Evolutionary conservation across 2,888 invertebrate genomes (phyloP), one percentile per base, ranked within the genome.

Genomic region (Tricholauxania praeusta): DNA sequence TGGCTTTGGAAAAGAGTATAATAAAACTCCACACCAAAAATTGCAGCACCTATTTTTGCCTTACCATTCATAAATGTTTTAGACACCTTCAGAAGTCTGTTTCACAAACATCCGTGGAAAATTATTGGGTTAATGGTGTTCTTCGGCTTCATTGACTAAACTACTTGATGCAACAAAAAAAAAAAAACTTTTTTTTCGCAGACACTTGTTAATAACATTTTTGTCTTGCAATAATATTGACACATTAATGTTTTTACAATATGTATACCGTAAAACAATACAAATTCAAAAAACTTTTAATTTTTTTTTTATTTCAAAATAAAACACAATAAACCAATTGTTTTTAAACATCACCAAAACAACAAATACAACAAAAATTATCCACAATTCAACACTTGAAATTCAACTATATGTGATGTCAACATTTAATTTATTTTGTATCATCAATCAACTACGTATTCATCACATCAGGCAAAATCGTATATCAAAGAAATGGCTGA

Each of bases 401-500:
- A 65, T 52, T 72, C 22, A 66, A 62, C 39, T 32, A 19, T 63
- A 28, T 62, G 65, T 49, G 62, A 57, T 60, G 28, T 64, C 63
- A n/a, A 17, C 59, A 48, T 5, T 10, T 32, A 69, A 69, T 15
- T 28, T 28, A 28, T 28, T 28, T 28, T 28, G 4, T 28, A 28
- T 28, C 28, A 28, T 28, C 28, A 28, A 64, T 28, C 12, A 51
- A 39, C 39, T 39, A 73, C 55, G 59, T 59, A 28, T 62, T 53
- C 19, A 63, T 15, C 69, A 47, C 55, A 69, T 60, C 78, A 87
- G 87, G 82, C 85, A 75, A 80, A 80, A 78, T 81, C 79, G 70
- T 87, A 87, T 79, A 83, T 87, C 75, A 85, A 85, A 80, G 87
- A 87, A 78, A 84, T 86, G 86, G 84, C 85, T 76, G 81, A 81